Evolutionary conservation across 2,113 vertebrate species (phyloP), one percentile per base, ranked within the genome.

Genomic region (Microcebus tavaratra): DNA sequence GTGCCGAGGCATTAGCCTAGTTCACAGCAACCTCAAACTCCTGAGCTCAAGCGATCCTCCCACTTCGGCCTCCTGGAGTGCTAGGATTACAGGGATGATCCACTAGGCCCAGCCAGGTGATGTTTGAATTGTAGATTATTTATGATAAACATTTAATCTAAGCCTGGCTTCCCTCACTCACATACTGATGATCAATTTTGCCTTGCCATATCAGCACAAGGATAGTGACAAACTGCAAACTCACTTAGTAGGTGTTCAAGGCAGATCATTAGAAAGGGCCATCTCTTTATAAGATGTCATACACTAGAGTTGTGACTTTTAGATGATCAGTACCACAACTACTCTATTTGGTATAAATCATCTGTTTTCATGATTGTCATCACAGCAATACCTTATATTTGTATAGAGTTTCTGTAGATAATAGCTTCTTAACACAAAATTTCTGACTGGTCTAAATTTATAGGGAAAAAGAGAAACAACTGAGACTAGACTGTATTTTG

Each of bases 391-490:
- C 39, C 36, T 67, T 50, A 45, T 8, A 55, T 61, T 9, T 88
- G 50, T 36, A 6, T 18, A 10, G 67, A 8, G 21, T 76, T 57
- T 95, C 59, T 90, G n/a, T 36, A 79, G 88, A 53, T 76, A 29
- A 29, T 0, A 76, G 42, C 39, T 53, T 57, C 84, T 89, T 80
- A 82, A 36, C 53, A 83, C 10, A 73, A 42, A 39, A 29, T 80
- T 10, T 50, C 76, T 48, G 55, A 68, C 27, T 79, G 20, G 36
- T 63, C 61, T 89, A 82, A 68, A 5, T 39, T 78, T 67, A 67
- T 18, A 68, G 59, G 61, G 42, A 75, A 93, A 92, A 84, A 87
- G 57, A 84, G 72, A 96, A 90, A 68, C 59, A 48, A 92, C 4
- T 18, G 68, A 90, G 70, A 92, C 53, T 21, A 13, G n/a, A 27